These are phyloP conservation scores for Netelia fuscicornis DNA, from an alignment of 2,888 invertebrate genomes.

Conservation along the genomic window DNA sequence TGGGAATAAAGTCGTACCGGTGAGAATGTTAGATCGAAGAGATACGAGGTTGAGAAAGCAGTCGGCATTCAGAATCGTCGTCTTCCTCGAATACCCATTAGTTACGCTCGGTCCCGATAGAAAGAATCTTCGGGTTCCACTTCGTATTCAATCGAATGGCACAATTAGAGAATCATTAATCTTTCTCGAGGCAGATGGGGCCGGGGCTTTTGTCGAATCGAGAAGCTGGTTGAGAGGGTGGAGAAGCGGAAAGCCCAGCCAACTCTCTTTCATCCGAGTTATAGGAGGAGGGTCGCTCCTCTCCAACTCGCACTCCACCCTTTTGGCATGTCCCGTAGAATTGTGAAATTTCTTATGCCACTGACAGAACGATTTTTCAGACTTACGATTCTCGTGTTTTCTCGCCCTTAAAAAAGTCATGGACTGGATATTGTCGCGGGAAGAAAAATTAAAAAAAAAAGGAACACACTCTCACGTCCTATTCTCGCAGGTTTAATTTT, in stretches of 20 bases:
- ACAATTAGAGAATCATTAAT: constrained; percentile 69
- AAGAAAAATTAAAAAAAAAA: neutral
- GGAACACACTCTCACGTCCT: neutral
- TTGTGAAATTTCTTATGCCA: constrained; percentile 55
- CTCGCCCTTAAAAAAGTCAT: constrained; percentile 40
- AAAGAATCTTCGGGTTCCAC: constrained; percentile 58
- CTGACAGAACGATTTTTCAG: constrained; percentile 1
- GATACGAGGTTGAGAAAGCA: constrained; percentile 37
- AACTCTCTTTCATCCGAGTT: constrained; percentile 50
- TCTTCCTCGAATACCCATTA: constrained; percentile 60
- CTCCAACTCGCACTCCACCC: constrained; percentile 14
- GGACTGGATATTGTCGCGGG: constrained; percentile 2
- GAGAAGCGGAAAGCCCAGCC: constrained; percentile 48
- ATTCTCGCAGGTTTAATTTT: neutral
- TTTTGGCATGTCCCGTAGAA: constrained; percentile 43
- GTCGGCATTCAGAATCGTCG: constrained; percentile 44
- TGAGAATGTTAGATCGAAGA: constrained; percentile 4
- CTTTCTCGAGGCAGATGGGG: constrained; percentile 42
- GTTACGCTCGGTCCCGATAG: constrained; percentile 44
- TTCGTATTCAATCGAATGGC: constrained; percentile 68
- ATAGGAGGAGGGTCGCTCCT: constrained; percentile 18
- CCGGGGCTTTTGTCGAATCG: constrained; percentile 57
- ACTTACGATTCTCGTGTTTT: constrained; percentile 20
- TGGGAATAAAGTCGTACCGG: constrained; percentile 17
- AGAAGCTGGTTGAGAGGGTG: constrained; percentile 34